Evolutionary conservation across 1,140 invertebrate species (phyloP), one percentile per base, ranked within the genome.

Genomic region (Zaprionus africanus): DNA sequence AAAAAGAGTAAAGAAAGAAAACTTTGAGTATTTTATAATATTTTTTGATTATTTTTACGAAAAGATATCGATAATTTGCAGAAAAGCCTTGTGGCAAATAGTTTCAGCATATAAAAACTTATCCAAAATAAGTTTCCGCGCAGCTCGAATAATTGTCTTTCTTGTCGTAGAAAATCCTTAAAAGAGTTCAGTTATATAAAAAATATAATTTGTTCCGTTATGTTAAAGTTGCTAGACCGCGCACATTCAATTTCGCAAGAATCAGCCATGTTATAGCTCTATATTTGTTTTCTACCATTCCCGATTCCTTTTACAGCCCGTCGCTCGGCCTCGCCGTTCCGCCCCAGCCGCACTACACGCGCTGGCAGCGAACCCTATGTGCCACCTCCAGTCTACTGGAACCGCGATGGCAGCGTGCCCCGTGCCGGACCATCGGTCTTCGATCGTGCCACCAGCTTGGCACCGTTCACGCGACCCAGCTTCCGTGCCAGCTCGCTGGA

Each of bases 401-500:
- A 79, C 51, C 90, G 91, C 60, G 91, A 78, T 26, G 58, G 79
- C 58, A 92, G 91, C 73, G 87, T 91, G 71, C 78, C 91, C 68
- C 91, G 91, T 36, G 78, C 41, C 49, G 87, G 82, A 60, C 85
- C 90, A 59, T 90, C 91, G 9, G 86, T 92, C 26, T 87, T 92
- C 60, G 91, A 92, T 76, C 91, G 91, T 36, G 91, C 91, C 78
- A 91, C 88, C 61, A 92, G 91, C 76, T 57, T 92, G 87, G 88
- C 85, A 13, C 91, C 91, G 28, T 92, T 92, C 79, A 91, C 90
- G 70, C 64, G 91, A 31, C 90, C 91, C 93, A 79, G 78, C 66
- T 92, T 92, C 82, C 91, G 92, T 26, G 92, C 92, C 81, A 92
- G 91, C 79, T 93, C 92, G 4, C 49, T 92, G 88, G 90, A 91